These are phyloP conservation scores for Campoletis raptor DNA, from an alignment of 2,888 invertebrate genomes.

Conservation along the genomic window DNA sequence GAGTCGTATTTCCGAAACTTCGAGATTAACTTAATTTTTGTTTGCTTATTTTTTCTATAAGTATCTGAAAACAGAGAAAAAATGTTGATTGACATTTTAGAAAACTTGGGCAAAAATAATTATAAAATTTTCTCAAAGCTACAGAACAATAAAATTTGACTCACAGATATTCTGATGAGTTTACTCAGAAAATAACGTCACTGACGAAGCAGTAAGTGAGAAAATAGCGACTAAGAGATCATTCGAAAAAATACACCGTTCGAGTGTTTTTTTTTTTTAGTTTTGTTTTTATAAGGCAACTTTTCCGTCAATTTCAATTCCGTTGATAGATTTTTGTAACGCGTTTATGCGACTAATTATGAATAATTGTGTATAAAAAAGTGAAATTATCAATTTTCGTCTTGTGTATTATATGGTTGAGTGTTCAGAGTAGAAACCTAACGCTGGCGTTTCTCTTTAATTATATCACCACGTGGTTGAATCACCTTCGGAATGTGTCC, in stretches of 20 bases:
- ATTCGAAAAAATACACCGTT: neutral
- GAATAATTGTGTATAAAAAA: slow-evolving; percentile 14
- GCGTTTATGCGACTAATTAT: slow-evolving; percentile 12
- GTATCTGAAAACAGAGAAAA: neutral
- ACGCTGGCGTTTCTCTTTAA: slow-evolving; percentile 1
- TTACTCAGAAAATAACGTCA: neutral
- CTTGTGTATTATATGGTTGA: slow-evolving; percentile 9
- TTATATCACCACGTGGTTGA: neutral
- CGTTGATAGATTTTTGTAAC: slow-evolving; percentile 19
- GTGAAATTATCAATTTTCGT: slow-evolving; percentile 14
- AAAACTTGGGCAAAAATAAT: neutral
- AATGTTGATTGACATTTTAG: neutral
- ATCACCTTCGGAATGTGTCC: slow-evolving; percentile 24
- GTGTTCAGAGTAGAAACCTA: slow-evolving; percentile 16
- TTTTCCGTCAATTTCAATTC: slow-evolving; percentile 6
- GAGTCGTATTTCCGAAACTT: neutral
- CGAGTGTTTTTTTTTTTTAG: neutral
- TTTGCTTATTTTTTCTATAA: neutral
- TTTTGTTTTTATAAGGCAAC: slow-evolving; percentile 10
- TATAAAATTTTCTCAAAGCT: neutral
- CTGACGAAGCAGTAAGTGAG: neutral
- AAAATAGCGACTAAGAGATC: slow-evolving; percentile 3
- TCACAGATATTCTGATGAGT: neutral
- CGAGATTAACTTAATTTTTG: neutral
- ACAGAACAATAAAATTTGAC: neutral